These are phyloP conservation scores for Listronotus bonariensis DNA, from an alignment of 1,140 invertebrate species.

Conservation along the genomic window DNA sequence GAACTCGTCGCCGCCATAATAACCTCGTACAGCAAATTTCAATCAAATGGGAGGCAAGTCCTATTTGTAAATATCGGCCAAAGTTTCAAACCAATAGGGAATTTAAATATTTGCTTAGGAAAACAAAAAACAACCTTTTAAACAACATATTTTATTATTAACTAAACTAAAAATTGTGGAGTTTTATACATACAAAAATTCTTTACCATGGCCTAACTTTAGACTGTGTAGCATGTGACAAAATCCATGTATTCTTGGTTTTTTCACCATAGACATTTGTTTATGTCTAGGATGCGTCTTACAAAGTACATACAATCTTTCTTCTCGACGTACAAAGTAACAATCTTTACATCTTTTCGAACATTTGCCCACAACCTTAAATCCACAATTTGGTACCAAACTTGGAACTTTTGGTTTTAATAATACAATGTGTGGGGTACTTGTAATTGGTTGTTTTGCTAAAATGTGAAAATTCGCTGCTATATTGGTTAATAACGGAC, in stretches of 20 bases:
- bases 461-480: slow-evolving; percentile 1
- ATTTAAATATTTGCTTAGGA: too few relatives aligned
- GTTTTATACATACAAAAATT: neutral
- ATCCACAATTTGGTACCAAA: slow-evolving; percentile 54
- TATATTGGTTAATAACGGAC: neutral
- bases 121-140: neutral
- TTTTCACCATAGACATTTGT: slow-evolving; percentile 70
- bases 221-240: slow-evolving; percentile 72
- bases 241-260: slow-evolving; percentile 69
- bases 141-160: slow-evolving; percentile 4
- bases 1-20: too few relatives aligned
- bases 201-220: slow-evolving; percentile 64
- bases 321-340: slow-evolving; percentile 70
- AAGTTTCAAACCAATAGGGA: too few relatives aligned
- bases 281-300: slow-evolving; percentile 77
- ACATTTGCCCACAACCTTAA: slow-evolving; percentile 66
- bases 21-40: too few relatives aligned
- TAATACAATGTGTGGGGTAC: neutral
- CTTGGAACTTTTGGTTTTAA: slow-evolving; percentile 7
- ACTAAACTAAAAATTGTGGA: neutral
- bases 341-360: slow-evolving; percentile 75
- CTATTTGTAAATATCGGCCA: too few relatives aligned
- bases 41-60: too few relatives aligned
- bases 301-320: slow-evolving; percentile 74
- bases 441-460: neutral